Evolutionary conservation across 1,140 invertebrate species (phyloP).

Genomic region (Ruditapes philippinarum): DNA sequence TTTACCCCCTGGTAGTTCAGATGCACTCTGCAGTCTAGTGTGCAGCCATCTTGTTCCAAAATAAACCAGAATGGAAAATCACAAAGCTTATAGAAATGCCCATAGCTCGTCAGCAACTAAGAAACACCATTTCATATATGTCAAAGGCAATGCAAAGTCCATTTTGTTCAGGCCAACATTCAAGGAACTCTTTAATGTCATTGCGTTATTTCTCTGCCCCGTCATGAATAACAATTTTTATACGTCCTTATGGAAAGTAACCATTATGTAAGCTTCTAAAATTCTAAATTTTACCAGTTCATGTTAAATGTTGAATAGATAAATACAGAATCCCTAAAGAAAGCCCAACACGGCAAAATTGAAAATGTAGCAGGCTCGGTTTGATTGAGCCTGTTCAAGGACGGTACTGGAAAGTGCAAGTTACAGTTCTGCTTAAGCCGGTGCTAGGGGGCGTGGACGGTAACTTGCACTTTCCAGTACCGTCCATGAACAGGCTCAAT

Average conservation of each 20-base stretch:
- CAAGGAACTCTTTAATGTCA: conserved; percentile 26
- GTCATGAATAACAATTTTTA: not conserved
- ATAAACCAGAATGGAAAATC: conserved; percentile 67
- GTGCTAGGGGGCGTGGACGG: too few relatives aligned
- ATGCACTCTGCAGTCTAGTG: conserved; percentile 32
- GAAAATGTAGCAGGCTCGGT: too few relatives aligned
- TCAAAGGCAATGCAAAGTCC: conserved; percentile 45
- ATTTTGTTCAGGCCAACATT: conserved; percentile 25
- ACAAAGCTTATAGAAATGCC: conserved; percentile 61
- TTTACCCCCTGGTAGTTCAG: conserved; percentile 17
- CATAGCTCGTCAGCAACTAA: conserved; percentile 51
- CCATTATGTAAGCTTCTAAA: too few relatives aligned
- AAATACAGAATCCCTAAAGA: too few relatives aligned
- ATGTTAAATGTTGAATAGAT: too few relatives aligned
- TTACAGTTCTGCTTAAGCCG: too few relatives aligned
- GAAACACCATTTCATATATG: conserved; percentile 13
- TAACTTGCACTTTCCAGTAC: too few relatives aligned
- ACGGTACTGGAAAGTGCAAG: too few relatives aligned
- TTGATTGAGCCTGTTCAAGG: too few relatives aligned
- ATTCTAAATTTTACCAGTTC: too few relatives aligned
- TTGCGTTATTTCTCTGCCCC: not conserved
- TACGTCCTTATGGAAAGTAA: not conserved
- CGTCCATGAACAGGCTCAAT: too few relatives aligned
- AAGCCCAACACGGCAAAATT: too few relatives aligned
- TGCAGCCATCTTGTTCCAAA: conserved; percentile 28